A percentile compares a stretch with the other conserved stretches of the same genome.
Evolutionary conservation across 1,140 invertebrate species (phyloP).

Genomic region (Reticulitermes speratus): DNA sequence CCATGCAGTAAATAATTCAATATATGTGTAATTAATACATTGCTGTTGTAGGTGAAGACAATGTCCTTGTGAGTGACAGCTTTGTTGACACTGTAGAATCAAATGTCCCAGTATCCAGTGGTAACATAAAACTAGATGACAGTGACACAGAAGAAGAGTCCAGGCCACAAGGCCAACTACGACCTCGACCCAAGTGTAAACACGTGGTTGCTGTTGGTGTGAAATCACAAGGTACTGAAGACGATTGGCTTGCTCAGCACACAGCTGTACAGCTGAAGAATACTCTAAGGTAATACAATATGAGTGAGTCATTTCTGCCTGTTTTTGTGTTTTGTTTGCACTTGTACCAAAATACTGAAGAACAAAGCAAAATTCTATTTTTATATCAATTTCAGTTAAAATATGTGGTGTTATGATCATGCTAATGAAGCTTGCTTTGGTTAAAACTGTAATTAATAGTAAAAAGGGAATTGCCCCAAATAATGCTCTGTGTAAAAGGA

Average conservation of each 20-base stretch:
- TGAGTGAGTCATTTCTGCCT: no score
- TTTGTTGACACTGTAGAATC: background rate
- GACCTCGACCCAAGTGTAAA: background rate
- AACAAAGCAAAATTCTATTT: no score
- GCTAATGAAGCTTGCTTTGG: no score
- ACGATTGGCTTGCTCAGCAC: background rate
- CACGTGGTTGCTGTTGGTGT: background rate
- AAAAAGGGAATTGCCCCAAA: no score
- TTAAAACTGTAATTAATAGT: no score
- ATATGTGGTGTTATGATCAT: no score
- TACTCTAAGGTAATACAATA: background rate
- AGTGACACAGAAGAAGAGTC: slow-evolving; percentile 26
- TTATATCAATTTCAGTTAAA: no score
- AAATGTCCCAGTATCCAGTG: background rate
- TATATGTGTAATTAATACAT: background rate
- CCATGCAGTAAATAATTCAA: no score
- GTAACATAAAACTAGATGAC: background rate
- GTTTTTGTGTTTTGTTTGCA: no score
- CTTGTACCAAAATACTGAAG: no score
- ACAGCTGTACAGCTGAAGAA: background rate
- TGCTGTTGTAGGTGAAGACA: slow-evolving; percentile 19
- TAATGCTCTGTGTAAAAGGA: no score
- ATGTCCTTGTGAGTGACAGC: background rate
- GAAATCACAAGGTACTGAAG: background rate
- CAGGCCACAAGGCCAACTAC: background rate